These are phyloP conservation scores for Brachyalestes nurse DNA, from an alignment of 2,797 vertebrate genomes.

Conservation along the genomic window DNA sequence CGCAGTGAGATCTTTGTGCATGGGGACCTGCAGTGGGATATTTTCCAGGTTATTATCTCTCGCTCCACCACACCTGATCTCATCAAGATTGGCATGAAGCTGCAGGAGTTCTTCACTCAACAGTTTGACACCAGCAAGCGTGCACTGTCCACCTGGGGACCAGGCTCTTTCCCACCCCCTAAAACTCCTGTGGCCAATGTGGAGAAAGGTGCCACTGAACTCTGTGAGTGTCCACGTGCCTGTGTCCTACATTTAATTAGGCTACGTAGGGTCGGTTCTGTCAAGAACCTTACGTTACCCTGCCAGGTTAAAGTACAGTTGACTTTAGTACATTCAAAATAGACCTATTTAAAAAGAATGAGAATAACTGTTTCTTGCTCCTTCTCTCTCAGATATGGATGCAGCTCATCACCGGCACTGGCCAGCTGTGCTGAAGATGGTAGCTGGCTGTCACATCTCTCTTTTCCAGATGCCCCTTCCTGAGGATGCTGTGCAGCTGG, in stretches of 20 bases:
- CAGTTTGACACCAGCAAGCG: conserved; percentile 99
- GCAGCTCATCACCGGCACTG: conserved; percentile 97
- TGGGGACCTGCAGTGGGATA: conserved; percentile 98
- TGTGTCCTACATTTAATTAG: neutral
- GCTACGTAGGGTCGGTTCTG: neutral
- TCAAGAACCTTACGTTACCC: neutral
- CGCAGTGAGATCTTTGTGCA: conserved; percentile 96
- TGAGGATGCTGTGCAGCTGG: conserved; percentile 95
- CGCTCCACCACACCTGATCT: conserved; percentile 97
- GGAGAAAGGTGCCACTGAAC: conserved; percentile 88
- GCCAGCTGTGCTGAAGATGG: conserved; percentile 94
- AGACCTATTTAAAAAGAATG: neutral
- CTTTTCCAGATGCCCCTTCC: conserved; percentile 96
- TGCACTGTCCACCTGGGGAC: conserved; percentile 96
- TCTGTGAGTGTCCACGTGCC: conserved; percentile 81
- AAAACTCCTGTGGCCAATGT: conserved; percentile 86
- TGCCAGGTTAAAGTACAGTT: neutral
- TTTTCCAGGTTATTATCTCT: conserved; percentile 99
- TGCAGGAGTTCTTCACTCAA: conserved; percentile 99
- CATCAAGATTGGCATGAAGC: conserved; percentile 99
- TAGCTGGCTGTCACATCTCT: conserved; percentile 97
- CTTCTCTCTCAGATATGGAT: conserved; percentile 84
- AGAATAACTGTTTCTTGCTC: neutral
- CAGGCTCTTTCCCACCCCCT: conserved; percentile 92
- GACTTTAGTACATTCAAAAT: neutral